A percentile compares a stretch with the other conserved stretches of the same genome.
Conservation (phyloP, 2,113 vertebrate genomes). For the Megaleporinus macrocephalus region DNA sequence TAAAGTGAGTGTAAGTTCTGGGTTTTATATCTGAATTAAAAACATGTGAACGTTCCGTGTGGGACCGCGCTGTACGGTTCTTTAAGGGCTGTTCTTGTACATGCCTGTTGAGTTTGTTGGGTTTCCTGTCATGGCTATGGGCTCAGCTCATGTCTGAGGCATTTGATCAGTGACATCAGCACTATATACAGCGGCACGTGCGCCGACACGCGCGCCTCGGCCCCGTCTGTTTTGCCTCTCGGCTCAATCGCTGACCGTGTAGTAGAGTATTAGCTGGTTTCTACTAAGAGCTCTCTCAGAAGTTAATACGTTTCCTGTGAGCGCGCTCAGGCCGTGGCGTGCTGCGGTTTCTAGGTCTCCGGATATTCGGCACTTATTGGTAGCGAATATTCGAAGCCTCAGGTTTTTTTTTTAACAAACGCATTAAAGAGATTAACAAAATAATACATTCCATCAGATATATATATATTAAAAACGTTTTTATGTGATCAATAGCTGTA, state of each 20-base stretch:
- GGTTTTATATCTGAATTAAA: neutral
- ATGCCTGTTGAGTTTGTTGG: neutral
- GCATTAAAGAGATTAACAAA: too few species aligned
- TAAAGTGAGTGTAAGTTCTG: too few species aligned
- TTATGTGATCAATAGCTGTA: too few species aligned
- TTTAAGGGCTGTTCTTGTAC: neutral
- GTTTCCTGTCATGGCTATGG: neutral
- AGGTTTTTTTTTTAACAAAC: too few species aligned
- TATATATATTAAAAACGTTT: too few species aligned
- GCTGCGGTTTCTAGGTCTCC: too few species aligned
- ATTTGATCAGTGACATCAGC: neutral
- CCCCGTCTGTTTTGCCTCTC: neutral
- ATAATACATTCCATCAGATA: too few species aligned
- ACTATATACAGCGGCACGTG: neutral
- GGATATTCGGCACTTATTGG: too few species aligned
- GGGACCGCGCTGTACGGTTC: too few species aligned
- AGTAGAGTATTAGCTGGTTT: neutral
- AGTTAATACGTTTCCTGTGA: neutral
- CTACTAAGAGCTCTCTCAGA: neutral
- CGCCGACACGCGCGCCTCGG: too few species aligned
- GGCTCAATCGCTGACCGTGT: constrained; percentile 1
- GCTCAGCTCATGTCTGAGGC: neutral
- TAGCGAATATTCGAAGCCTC: too few species aligned
- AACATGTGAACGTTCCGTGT: neutral
- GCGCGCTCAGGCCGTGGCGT: too few species aligned